Evolutionary conservation across 2,797 vertebrate genomes (phyloP), one percentile per base, ranked within the genome.

Genomic region (Meriones psammophilus): DNA sequence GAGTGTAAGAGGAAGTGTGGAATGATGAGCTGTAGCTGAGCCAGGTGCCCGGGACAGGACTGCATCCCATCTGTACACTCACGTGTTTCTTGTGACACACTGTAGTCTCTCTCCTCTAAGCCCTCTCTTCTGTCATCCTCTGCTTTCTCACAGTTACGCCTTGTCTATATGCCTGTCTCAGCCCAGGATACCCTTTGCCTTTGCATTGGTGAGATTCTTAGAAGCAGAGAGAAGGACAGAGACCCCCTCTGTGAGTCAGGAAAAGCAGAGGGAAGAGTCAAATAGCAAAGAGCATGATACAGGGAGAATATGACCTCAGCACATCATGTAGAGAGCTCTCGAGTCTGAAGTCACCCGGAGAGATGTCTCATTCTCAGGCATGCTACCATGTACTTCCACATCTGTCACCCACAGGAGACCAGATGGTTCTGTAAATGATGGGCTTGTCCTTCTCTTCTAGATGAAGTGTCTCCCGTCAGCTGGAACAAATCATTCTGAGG

Each of bases 201-300:
- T 74, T 69, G 78, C 60, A 62, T 54, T 92, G 3, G 18, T 74
- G 15, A 9, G 10, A 68, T 95, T 50, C 30, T 33, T 77, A 54
- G 78, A 87, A 89, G 42, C 76, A 95, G 76, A 88, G 50, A n/a
- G n/a, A 62, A 87, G 92, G 92, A 66, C 3, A 56, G 18, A 33
- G 18, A 33, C 90, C 81, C 50, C 56, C 15, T 33, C 10, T n/a
- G 69, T 64, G 60, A 28, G 20, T 69, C 39, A 50, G 81, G 66
- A 89, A 42, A 87, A 83, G 28, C 56, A 28, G 66, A 68, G 42
- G 33, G 5, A 78, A 69, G 36, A 39, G 64, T 17, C 2, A n/a
- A 62, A 28, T 22, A 36, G 20, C 24, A 2, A 8, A 74, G 8
- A 18, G 13, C 4, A 28, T 18, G 58, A 86, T 5, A 5, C 76